Evolutionary conservation across 2,888 invertebrate genomes (phyloP).

Genomic region (Coleophora deauratella): DNA sequence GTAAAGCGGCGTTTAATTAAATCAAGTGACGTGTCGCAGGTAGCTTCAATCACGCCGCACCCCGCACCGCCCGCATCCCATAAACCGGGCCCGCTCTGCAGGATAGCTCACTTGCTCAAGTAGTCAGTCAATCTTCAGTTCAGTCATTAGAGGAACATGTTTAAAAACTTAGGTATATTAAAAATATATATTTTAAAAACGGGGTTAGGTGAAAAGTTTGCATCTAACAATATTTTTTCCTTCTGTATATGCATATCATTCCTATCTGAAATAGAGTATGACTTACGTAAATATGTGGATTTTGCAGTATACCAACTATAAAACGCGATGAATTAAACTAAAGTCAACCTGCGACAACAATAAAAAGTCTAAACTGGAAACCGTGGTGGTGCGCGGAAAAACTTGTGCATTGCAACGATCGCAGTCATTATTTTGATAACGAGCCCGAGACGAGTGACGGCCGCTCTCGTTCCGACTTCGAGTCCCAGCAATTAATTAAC

Average conservation of each 20-base stretch:
- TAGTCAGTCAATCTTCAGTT: no score
- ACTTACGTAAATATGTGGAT: no score
- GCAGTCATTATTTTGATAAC: constrained; percentile 68
- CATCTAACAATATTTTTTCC: no score
- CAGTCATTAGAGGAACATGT: no score
- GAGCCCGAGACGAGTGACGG: constrained; percentile 49
- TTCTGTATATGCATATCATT: no score
- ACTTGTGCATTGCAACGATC: constrained; percentile 45
- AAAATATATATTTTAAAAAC: no score
- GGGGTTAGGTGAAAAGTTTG: no score
- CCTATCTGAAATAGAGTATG: no score
- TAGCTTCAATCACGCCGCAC: constrained; percentile 62
- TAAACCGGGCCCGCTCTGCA: no score
- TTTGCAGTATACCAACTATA: no score
- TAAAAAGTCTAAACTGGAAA: constrained; percentile 31
- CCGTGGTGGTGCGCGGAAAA: constrained; percentile 28
- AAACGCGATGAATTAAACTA: constrained; percentile 29
- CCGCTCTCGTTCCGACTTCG: constrained; percentile 30
- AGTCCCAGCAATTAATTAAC: constrained; percentile 69
- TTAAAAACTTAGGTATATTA: no score
- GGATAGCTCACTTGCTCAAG: no score
- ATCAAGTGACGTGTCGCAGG: constrained; percentile 70
- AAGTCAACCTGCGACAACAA: constrained; percentile 41
- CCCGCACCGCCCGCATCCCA: constrained; percentile 22
- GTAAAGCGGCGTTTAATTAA: constrained; percentile 72